Conservation (phyloP, 1,140 invertebrate species). For the Luehdorfia chinensis region DNA sequence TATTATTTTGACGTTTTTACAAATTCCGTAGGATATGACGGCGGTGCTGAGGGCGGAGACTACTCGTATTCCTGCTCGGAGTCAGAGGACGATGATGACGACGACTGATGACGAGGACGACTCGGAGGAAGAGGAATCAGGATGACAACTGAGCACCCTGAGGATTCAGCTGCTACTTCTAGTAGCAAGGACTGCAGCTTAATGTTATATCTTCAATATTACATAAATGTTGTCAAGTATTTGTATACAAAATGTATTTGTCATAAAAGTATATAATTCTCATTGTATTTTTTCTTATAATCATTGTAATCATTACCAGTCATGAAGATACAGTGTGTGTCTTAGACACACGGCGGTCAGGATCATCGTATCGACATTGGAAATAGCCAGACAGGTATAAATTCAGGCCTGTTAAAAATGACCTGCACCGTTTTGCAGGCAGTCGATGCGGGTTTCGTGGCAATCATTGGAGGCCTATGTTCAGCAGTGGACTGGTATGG, state of each 20-base stretch:
- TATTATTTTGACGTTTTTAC: no score
- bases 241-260: slow-evolving; percentile 8
- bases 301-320: no score
- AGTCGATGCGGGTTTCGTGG: no score
- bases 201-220: no score
- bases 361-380: no score
- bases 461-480: no score
- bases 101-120: slow-evolving; percentile 72
- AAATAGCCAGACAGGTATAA: no score
- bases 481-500: no score
- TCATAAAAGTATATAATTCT: slow-evolving; percentile 2
- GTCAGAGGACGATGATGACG: slow-evolving; percentile 77
- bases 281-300: background rate
- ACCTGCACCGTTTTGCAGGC: no score
- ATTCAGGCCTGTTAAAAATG: no score
- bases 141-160: slow-evolving; percentile 36
- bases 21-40: slow-evolving; percentile 58
- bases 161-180: background rate
- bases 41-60: slow-evolving; percentile 70
- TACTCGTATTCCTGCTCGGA: slow-evolving; percentile 79
- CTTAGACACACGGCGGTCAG: no score
- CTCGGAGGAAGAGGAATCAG: slow-evolving; percentile 65
- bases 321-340: no score
- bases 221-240: background rate
- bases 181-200: background rate